These are phyloP conservation scores for Camponotus vicinus DNA, from an alignment of 1,140 invertebrate species.

Conservation along the genomic window DNA sequence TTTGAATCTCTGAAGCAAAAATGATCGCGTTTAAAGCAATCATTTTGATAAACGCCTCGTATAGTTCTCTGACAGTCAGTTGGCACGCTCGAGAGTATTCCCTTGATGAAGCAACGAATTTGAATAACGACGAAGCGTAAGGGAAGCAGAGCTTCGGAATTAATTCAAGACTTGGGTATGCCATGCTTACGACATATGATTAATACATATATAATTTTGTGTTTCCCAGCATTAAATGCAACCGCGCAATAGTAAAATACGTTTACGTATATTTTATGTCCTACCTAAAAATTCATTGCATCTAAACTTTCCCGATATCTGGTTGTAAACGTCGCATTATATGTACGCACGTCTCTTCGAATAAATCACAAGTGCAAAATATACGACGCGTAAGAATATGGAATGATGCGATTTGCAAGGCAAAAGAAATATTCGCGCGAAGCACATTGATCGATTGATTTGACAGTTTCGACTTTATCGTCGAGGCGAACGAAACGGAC, in stretches of 20 bases:
- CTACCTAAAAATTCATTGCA: constrained; percentile 19
- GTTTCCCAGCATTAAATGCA: background rate
- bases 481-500: background rate
- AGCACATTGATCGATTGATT: constrained; percentile 7
- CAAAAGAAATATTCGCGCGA: background rate
- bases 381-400: background rate
- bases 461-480: constrained; percentile 35
- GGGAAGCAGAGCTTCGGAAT: constrained; percentile 24
- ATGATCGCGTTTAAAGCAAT: constrained; percentile 34
- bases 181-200: constrained; percentile 30
- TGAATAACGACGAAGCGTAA: constrained; percentile 48
- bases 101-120: constrained; percentile 33
- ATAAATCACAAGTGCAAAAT: constrained; percentile 4
- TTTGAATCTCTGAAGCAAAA: constrained; percentile 11
- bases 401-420: constrained; percentile 4
- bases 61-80: constrained; percentile 23
- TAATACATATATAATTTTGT: constrained; percentile 17
- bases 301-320: constrained; percentile 5
- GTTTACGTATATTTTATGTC: constrained; percentile 15
- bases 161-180: constrained; percentile 44
- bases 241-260: constrained; percentile 1
- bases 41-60: constrained; percentile 50
- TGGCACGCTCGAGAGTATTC: constrained; percentile 27
- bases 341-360: background rate
- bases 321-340: background rate